phyloP scores from a whole-genome alignment of 2,113 vertebrate genomes.

The Proteles cristata region DNA sequence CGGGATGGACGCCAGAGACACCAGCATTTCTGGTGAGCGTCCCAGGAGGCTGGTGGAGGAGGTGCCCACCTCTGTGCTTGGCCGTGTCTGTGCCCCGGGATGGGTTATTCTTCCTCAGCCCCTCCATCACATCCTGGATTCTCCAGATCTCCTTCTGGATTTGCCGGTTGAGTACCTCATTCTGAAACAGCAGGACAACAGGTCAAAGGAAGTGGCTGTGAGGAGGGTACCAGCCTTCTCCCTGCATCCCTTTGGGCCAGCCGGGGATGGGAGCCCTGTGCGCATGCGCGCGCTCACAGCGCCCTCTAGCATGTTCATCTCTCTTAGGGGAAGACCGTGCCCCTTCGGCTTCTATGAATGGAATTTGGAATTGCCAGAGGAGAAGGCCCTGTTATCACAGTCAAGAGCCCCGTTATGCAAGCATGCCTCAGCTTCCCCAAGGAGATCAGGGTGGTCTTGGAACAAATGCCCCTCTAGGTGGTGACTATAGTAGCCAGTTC shows the following conservation, averaged over 20 bases:
- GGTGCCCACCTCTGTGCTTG: constrained; percentile 92
- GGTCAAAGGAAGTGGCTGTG: rapidly evolving
- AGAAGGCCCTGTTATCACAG: not conserved
- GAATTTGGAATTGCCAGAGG: not conserved
- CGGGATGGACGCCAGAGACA: not conserved
- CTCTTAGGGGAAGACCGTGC: not conserved
- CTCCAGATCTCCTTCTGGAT: constrained; percentile 98
- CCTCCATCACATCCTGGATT: constrained; percentile 97
- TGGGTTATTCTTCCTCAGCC: constrained; percentile 94
- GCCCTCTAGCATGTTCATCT: not conserved
- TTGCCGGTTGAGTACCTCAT: constrained; percentile 92
- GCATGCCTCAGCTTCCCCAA: not conserved
- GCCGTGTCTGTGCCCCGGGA: constrained; percentile 95
- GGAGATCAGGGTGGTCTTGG: not conserved
- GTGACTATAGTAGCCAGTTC: not conserved
- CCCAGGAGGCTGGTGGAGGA: not conserved
- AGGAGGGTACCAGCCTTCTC: not conserved
- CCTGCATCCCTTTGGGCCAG: not conserved
- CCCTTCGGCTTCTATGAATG: not conserved
- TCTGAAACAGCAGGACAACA: constrained; percentile 82
- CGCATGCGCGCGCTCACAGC: rapidly evolving
- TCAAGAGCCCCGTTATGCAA: not conserved
- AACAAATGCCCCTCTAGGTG: not conserved
- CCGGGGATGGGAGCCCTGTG: not conserved
- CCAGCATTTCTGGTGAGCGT: not conserved